A percentile compares a stretch with the other conserved stretches of the same genome.
phyloP scores from a whole-genome alignment of 2,797 vertebrate species.

The Poecilia gillii region DNA sequence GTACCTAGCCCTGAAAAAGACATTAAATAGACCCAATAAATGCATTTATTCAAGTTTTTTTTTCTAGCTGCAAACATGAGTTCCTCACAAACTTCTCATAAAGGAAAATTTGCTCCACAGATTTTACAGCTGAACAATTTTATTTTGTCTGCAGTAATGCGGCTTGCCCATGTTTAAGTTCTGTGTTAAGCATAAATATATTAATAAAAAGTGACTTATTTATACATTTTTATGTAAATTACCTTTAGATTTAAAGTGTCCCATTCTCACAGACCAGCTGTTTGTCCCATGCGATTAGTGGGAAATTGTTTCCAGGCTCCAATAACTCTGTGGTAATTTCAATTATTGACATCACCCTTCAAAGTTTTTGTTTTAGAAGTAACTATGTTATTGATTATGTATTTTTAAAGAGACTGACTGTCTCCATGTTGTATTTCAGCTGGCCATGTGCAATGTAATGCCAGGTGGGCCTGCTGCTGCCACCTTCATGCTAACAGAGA shows the following conservation, averaged over 20 bases:
- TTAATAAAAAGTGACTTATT: background rate
- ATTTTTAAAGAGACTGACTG: background rate
- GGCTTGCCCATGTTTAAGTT: background rate
- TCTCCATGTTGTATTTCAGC: constrained; percentile 11
- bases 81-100: background rate
- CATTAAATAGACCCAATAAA: background rate
- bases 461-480: constrained; percentile 20
- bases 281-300: background rate
- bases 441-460: constrained; percentile 12
- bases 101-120: background rate
- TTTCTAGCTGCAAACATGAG: background rate
- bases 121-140: background rate
- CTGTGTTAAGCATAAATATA: background rate
- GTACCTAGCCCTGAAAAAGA: background rate
- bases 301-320: background rate
- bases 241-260: background rate
- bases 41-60: background rate
- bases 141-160: background rate
- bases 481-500: constrained; percentile 11
- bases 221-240: background rate
- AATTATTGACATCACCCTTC: background rate
- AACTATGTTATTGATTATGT: background rate
- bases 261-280: background rate
- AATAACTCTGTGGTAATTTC: background rate
- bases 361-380: background rate